Percentiles rank a stretch among this genome's conserved stretches.
These are phyloP conservation scores for Lasioglossum malachurum DNA, from an alignment of 2,888 invertebrate species.

Conservation along the genomic window DNA sequence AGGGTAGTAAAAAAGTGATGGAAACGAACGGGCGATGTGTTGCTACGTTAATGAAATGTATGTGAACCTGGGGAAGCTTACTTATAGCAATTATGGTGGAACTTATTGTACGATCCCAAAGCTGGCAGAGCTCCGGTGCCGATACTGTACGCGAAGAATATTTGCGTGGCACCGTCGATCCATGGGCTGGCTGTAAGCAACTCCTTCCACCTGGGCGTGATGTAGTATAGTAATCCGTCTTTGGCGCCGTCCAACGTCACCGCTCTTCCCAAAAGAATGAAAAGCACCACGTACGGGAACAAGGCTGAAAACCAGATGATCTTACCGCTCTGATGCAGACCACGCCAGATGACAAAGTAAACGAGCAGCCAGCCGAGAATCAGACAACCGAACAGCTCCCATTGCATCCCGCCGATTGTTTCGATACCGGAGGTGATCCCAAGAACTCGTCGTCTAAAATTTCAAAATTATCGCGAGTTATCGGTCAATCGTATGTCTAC, in stretches of 20 bases:
- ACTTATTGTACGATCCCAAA: conserved; percentile 91
- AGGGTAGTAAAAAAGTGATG: neutral
- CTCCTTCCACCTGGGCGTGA: conserved; percentile 88
- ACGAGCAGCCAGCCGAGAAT: conserved; percentile 89
- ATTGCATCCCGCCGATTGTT: conserved; percentile 88
- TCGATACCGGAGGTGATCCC: conserved; percentile 87
- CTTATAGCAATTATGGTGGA: conserved; percentile 92
- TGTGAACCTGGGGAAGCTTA: conserved; percentile 76
- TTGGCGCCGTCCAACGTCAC: conserved; percentile 89
- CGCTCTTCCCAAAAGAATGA: conserved; percentile 88
- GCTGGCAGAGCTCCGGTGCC: conserved; percentile 92
- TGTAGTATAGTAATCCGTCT: conserved; percentile 89
- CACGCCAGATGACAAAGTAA: conserved; percentile 90
- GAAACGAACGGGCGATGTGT: neutral
- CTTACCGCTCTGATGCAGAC: conserved; percentile 91
- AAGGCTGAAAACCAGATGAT: conserved; percentile 92
- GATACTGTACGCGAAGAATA: conserved; percentile 92
- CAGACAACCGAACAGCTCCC: conserved; percentile 89
- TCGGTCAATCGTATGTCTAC: conserved; percentile 4
- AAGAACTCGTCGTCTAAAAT: conserved; percentile 87
- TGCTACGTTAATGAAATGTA: neutral
- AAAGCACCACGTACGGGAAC: conserved; percentile 90
- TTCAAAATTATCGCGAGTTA: conserved; percentile 24
- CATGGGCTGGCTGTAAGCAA: conserved; percentile 87
- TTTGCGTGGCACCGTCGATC: conserved; percentile 92